Percentiles rank a stretch among this genome's conserved stretches.
phyloP scores from a whole-genome alignment of 2,113 vertebrate genomes.

The Platanista minor region DNA sequence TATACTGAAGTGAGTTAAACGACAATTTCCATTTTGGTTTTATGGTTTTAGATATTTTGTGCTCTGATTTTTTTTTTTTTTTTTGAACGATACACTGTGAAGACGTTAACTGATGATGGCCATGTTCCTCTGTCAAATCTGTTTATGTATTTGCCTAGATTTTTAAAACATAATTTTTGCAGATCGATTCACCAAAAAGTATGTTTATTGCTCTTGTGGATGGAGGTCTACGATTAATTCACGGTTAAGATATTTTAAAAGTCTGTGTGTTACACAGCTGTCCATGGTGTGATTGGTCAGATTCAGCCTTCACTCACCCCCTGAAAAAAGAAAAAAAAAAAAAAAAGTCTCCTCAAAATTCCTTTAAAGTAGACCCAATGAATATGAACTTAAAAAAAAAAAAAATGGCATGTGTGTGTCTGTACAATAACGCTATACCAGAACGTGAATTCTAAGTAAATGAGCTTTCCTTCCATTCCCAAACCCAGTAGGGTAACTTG shows the following conservation, averaged over 20 bases:
- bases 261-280: not conserved
- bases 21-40: not conserved
- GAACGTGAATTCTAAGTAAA: not conserved
- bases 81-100: not conserved
- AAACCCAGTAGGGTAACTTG: not conserved
- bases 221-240: not conserved
- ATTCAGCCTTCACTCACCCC: not conserved
- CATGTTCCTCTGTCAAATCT: not conserved
- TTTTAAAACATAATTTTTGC: not conserved
- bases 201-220: not conserved
- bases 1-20: not conserved
- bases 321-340: not conserved
- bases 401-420: not conserved
- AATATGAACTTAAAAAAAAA: not conserved
- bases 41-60: not conserved
- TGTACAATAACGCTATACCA: not conserved
- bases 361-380: not conserved
- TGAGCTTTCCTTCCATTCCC: constrained; percentile 10
- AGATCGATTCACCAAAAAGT: not conserved
- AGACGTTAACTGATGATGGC: not conserved
- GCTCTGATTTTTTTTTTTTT: not conserved
- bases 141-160: not conserved
- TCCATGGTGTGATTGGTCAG: not conserved
- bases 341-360: not conserved
- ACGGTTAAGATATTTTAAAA: not conserved